Percentiles rank a stretch among this genome's conserved stretches.
Evolutionary conservation across 2,888 invertebrate genomes (phyloP).

Genomic region (Sphaerophoria taeniata): DNA sequence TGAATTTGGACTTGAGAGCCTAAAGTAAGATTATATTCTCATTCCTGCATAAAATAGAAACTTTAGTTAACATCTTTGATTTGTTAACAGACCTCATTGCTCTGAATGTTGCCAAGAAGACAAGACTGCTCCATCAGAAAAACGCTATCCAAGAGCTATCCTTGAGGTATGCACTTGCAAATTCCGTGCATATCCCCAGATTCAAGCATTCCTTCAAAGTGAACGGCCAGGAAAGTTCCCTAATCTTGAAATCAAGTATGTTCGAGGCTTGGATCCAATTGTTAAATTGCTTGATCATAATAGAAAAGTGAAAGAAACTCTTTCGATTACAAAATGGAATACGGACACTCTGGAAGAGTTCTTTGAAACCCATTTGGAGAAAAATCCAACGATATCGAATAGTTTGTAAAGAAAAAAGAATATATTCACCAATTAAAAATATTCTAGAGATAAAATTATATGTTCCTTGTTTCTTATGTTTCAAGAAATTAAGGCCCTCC

Average conservation of each 20-base stretch:
- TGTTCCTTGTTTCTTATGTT: no score
- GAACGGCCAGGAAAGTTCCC: slow-evolving; percentile 94
- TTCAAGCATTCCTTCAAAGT: slow-evolving; percentile 98
- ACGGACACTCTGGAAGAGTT: slow-evolving; percentile 99
- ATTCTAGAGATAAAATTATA: no score
- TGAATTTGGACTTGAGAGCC: slow-evolving; percentile 84
- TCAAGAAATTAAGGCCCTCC: no score
- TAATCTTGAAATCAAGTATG: slow-evolving; percentile 95
- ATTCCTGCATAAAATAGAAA: background rate
- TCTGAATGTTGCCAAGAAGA: slow-evolving; percentile 92
- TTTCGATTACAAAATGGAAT: slow-evolving; percentile 99
- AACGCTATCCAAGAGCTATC: slow-evolving; percentile 94
- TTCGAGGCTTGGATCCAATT: slow-evolving; percentile 96
- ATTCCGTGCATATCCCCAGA: slow-evolving; percentile 98
- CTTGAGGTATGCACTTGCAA: slow-evolving; percentile 99
- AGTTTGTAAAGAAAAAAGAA: slow-evolving; percentile 54
- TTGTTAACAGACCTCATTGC: slow-evolving; percentile 84
- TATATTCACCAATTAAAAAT: no score
- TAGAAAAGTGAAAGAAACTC: slow-evolving; percentile 92
- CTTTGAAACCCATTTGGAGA: slow-evolving; percentile 92
- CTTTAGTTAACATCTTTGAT: slow-evolving; percentile 18
- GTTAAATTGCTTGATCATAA: slow-evolving; percentile 94
- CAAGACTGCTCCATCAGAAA: slow-evolving; percentile 86
- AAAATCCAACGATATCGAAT: slow-evolving; percentile 80
- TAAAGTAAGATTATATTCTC: slow-evolving; percentile 77